phyloP scores from a whole-genome alignment of 2,797 vertebrate species.

The Prionace glauca region DNA sequence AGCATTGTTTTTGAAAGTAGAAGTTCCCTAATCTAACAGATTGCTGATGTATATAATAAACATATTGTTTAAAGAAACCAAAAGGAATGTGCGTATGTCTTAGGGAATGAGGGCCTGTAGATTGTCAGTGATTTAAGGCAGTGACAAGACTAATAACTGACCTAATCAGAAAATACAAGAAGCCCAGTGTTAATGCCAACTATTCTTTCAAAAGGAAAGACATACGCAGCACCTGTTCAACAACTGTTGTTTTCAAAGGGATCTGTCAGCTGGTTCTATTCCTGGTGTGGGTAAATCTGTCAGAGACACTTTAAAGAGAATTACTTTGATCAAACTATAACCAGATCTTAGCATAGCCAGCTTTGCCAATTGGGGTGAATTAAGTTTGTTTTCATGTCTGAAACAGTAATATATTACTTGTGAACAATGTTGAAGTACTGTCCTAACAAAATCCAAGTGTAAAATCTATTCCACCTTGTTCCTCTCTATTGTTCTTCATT shows the following conservation, averaged over 20 bases:
- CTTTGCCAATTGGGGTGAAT: not conserved
- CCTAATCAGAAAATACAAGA: conserved; percentile 27
- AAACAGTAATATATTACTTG: conserved; percentile 16
- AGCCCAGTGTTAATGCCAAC: conserved; percentile 22
- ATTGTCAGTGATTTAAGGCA: not conserved
- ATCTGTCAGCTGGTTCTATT: conserved; percentile 34
- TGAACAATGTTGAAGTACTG: not conserved
- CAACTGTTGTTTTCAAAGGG: conserved; percentile 35
- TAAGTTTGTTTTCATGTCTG: conserved; percentile 21
- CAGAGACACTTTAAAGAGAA: conserved; percentile 6
- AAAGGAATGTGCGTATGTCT: not conserved
- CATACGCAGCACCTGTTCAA: conserved; percentile 30
- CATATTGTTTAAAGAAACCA: not conserved
- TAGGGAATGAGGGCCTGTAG: not conserved
- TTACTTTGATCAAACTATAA: conserved; percentile 34
- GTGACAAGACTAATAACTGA: conserved; percentile 30
- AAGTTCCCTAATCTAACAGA: not conserved
- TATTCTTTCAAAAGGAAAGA: not conserved
- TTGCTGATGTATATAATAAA: not conserved
- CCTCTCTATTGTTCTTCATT: not conserved
- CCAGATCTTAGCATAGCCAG: conserved; percentile 6
- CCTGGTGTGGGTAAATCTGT: conserved; percentile 27
- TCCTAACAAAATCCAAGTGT: not conserved
- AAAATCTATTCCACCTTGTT: conserved; percentile 3
- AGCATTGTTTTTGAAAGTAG: not conserved